Conservation (phyloP, 2,888 invertebrate genomes). For the Platynereis dumerilii region DNA sequence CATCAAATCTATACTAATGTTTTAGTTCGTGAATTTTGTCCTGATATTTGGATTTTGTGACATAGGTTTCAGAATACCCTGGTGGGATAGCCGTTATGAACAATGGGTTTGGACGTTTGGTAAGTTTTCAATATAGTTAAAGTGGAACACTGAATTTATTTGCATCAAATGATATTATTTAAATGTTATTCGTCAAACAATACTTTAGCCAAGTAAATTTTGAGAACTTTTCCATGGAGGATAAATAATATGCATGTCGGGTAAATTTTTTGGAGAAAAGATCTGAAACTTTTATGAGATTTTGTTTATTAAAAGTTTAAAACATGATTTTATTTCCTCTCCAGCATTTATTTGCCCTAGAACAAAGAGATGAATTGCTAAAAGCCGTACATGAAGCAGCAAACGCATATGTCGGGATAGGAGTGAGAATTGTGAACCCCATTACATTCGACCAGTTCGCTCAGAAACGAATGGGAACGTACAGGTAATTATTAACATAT, state of each 20-base stretch:
- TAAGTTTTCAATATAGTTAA: constrained; percentile 41
- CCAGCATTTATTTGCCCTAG: constrained; percentile 85
- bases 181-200: not conserved
- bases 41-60: constrained; percentile 54
- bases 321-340: constrained; percentile 44
- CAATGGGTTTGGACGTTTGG: constrained; percentile 87
- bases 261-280: too few relatives aligned
- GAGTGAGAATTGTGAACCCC: constrained; percentile 82
- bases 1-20: too few relatives aligned
- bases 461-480: constrained; percentile 88
- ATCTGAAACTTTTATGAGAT: too few relatives aligned
- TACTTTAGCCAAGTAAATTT: too few relatives aligned
- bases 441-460: constrained; percentile 87
- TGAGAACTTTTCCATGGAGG: too few relatives aligned
- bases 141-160: not conserved
- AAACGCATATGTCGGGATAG: constrained; percentile 79
- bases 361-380: constrained; percentile 85
- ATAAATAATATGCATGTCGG: too few relatives aligned
- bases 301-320: too few relatives aligned
- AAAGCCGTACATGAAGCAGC: constrained; percentile 86
- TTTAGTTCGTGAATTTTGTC: too few relatives aligned
- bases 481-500: constrained; percentile 73
- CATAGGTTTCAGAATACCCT: constrained; percentile 78
- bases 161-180: not conserved
- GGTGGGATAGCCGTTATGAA: constrained; percentile 91